Evolutionary conservation across 2,113 vertebrate species (phyloP).

Genomic region (Heterotilapia buettikoferi): DNA sequence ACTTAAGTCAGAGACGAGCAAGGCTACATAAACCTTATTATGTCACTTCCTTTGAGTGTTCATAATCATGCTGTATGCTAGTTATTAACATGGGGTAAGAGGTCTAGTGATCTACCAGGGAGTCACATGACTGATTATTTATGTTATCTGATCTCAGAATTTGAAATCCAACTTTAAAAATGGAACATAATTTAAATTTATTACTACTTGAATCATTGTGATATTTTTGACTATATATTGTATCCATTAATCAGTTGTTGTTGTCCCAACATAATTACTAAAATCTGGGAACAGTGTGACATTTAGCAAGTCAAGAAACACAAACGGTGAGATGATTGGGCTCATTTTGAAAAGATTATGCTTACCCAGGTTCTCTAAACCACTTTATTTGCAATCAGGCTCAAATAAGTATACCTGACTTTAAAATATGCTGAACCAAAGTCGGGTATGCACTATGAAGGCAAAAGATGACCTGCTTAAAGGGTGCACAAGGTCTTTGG

Average conservation of each 20-base stretch:
- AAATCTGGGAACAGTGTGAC: not conserved
- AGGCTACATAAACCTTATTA: not conserved
- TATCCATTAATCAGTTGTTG: not conserved
- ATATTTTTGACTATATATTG: not conserved
- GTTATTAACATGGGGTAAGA: not conserved
- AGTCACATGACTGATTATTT: not conserved
- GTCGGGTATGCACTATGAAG: not conserved
- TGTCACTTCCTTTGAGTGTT: not conserved
- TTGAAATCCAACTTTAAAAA: not conserved
- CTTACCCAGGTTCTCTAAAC: not conserved
- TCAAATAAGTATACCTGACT: not conserved
- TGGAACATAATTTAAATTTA: not conserved
- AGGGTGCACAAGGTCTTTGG: not conserved
- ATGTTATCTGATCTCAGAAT: not conserved
- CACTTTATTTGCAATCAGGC: not conserved
- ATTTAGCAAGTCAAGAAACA: not conserved
- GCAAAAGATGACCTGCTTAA: not conserved
- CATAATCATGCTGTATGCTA: not conserved
- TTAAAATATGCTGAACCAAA: not conserved
- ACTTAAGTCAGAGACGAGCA: not conserved
- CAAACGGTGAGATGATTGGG: not conserved
- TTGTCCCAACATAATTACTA: not conserved
- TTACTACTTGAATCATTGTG: not conserved
- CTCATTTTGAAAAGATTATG: rapidly evolving
- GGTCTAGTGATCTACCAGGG: not conserved